Base-by-base conservation (phyloP, 2,797 vertebrate genomes). In the Poecilia velifera region DNA sequence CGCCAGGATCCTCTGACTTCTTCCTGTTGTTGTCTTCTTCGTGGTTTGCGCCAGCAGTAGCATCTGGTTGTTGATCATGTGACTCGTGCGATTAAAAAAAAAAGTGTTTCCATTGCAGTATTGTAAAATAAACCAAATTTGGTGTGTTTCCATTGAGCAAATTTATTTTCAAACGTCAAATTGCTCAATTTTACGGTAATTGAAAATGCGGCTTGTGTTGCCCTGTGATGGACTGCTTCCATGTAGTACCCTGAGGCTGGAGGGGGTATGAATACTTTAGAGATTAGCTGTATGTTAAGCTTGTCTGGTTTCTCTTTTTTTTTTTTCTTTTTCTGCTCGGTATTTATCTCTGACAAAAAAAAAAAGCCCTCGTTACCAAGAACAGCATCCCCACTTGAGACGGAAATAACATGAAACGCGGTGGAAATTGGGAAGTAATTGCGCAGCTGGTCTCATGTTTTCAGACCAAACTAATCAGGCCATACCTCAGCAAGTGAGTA, bases 381-480 rank as follows among this genome's bases (percentile, higher is more conserved):
- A 72, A 9, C 16, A 68, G 39, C 25, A 70, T 57, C 25, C 53
- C 20, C 12, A 71, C 86, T 84, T 74, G 6, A 79, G 59, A 41
- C 5, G 53, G 53, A 77, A 74, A 71, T 77, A 13, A 85, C 45
- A 79, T 36, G 43, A 59, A 83, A 87, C 76, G 43, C 10, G 49
- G n/a, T 36, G 64, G 46, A 80, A 75, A 57, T 74, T 5, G 0
- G 68, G 1, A 66, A 47, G 73, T 49, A 72, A n/a, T 75, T 13
- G 43, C 47, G 45, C 80, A 88, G 79, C 85, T 87, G 85, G 74
- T 84, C 70, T 71, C 34, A 39, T 76, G 72, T 76, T 43, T 64
- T 72, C 59, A 66, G 62, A 0, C 36, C 16, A 2, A 77, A 82
- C 36, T 71, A 79, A 86, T 85, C 72, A 83, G 80, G 82, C 43